A percentile compares a stretch with the other conserved stretches of the same genome.
Evolutionary conservation across 2,888 invertebrate species (phyloP).

Genomic region (Eristalis tenax): DNA sequence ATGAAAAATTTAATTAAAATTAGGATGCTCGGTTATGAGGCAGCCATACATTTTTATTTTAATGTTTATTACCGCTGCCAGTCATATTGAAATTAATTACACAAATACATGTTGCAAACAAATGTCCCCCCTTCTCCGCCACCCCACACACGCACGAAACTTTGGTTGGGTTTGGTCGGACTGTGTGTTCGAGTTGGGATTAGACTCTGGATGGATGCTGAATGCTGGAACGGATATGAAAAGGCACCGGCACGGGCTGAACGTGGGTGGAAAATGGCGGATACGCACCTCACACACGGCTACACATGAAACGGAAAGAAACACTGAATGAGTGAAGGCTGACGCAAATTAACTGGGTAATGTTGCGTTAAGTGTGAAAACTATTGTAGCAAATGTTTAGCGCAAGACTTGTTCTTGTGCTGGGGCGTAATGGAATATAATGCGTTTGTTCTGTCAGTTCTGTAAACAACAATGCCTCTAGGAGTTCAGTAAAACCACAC

Average conservation of each 20-base stretch:
- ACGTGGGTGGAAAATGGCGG: neutral
- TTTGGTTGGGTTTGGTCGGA: neutral
- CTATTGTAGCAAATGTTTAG: slow-evolving; percentile 67
- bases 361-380: slow-evolving; percentile 70
- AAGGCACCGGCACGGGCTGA: neutral
- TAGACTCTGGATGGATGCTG: slow-evolving; percentile 27
- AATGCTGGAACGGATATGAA: slow-evolving; percentile 14
- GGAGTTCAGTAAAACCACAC: neutral
- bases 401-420: slow-evolving; percentile 48
- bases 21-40: slow-evolving; percentile 69
- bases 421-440: slow-evolving; percentile 48
- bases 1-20: slow-evolving; percentile 72
- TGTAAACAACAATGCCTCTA: slow-evolving; percentile 19
- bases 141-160: neutral
- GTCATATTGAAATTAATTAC: slow-evolving; percentile 72
- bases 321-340: slow-evolving; percentile 30
- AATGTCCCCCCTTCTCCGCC: neutral
- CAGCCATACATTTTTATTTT: slow-evolving; percentile 68
- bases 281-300: neutral
- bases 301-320: neutral
- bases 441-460: slow-evolving; percentile 13
- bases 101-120: slow-evolving; percentile 59
- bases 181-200: slow-evolving; percentile 36
- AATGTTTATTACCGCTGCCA: slow-evolving; percentile 69
- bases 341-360: slow-evolving; percentile 69